Base-by-base conservation (phyloP, 2,888 invertebrate species). In the Netelia melanura region DNA sequence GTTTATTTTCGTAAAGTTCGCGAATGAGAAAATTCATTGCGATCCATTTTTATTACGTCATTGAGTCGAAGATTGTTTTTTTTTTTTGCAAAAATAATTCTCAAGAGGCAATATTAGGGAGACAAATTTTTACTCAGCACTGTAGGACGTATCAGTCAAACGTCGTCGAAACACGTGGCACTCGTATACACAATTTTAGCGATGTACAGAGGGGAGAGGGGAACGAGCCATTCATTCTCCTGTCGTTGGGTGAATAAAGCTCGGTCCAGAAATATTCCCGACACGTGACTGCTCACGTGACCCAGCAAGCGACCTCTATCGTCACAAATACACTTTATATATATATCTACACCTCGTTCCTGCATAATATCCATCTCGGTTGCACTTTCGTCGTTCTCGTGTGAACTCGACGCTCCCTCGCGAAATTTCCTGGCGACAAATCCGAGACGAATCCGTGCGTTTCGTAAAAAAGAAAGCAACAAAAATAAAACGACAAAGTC, bases 171-270 rank as follows among this genome's bases (percentile, higher is more conserved):
- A 89, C 92, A 92, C 92, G 92, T 92, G 93, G 88, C 88, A 88
- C 17, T 1, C 43, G 0, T 48, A 23, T 25, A 52, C 79, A 75
- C 78, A 56, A 70, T 52, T 67, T 11, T 52, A 54, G 30, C 11
- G n/a, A 64, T 30, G 30, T 30, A 5, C 30, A 11, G 48, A 70
- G 23, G 52, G 23, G 8, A 52, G 14, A 72, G n/a, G 56, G 71
- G 56, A 25, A 54, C n/a, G 65, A 52, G 17, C 91, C 90, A 93
- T 92, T 93, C 91, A 91, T 91, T 91, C 91, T 88, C 90, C 92
- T 93, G 93, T 94, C 93, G 91, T 92, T 93, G 93, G 94, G 91
- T 91, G 93, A 93, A 91, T 92, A 93, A 93, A 92, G 83, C 86
- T 61, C 71, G n/a, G 89, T 90, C 91, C 92, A 91, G 91, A 91